Percentiles rank a stretch among this genome's conserved stretches.
These are phyloP conservation scores for Betta splendens DNA, from an alignment of 2,797 vertebrate species.

Conservation along the genomic window DNA sequence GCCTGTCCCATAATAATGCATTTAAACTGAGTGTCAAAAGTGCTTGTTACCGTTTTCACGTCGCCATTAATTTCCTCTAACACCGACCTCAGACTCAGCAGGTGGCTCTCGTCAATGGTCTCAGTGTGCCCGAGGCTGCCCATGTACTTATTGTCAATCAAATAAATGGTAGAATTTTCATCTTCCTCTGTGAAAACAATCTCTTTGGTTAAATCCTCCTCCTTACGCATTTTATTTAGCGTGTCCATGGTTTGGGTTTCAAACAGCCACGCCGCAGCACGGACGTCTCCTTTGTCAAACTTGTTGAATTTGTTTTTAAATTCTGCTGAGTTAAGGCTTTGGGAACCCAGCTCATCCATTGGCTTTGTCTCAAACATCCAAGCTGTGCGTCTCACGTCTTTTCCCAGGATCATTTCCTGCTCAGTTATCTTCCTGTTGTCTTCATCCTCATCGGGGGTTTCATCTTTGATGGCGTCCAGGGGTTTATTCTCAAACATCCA, in stretches of 20 bases:
- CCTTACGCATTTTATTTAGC: constrained; percentile 83
- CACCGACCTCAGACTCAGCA: constrained; percentile 85
- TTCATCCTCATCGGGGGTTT: constrained; percentile 71
- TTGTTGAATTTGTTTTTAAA: constrained; percentile 81
- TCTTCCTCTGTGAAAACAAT: constrained; percentile 75
- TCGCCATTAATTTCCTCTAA: constrained; percentile 87
- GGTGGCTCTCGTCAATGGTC: constrained; percentile 84
- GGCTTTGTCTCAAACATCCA: constrained; percentile 92
- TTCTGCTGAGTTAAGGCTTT: constrained; percentile 62
- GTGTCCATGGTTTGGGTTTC: constrained; percentile 87
- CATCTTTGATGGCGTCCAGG: constrained; percentile 83
- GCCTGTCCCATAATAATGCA: constrained; percentile 88
- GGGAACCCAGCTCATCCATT: constrained; percentile 72
- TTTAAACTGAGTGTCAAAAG: constrained; percentile 88
- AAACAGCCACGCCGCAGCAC: constrained; percentile 84
- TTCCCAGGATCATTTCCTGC: constrained; percentile 85
- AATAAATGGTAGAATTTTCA: constrained; percentile 85
- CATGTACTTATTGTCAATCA: constrained; percentile 88
- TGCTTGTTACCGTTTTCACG: constrained; percentile 86
- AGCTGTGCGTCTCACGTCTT: constrained; percentile 85
- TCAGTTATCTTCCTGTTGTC: constrained; percentile 74
- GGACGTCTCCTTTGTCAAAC: constrained; percentile 83
- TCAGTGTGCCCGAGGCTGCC: constrained; percentile 84
- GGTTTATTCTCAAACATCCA: constrained; percentile 92
- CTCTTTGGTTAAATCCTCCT: constrained; percentile 80